A percentile compares a stretch with the other conserved stretches of the same genome.
Evolutionary conservation across 2,113 vertebrate genomes (phyloP).

Genomic region (Ursus arctos): DNA sequence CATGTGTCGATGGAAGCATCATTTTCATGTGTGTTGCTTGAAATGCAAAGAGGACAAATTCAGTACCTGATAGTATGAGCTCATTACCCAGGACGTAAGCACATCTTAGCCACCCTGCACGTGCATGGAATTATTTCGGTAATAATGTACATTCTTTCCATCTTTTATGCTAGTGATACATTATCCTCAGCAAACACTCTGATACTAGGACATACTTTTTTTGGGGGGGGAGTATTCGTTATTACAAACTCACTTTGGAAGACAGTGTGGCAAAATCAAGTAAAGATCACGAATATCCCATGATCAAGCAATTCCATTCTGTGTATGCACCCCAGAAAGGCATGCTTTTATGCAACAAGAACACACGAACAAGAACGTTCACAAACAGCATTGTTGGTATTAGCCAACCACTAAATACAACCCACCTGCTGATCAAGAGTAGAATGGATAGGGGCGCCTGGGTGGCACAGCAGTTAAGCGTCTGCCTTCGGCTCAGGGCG

Average conservation of each 20-base stretch:
- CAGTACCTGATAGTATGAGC: slow-evolving; percentile 23
- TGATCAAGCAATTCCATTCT: neutral
- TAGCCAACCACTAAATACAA: neutral
- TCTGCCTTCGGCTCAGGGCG: neutral
- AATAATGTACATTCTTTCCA: neutral
- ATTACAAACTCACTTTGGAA: neutral
- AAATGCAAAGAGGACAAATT: slow-evolving; percentile 71
- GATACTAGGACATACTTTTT: slow-evolving; percentile 56
- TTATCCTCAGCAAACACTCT: neutral
- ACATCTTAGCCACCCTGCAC: neutral
- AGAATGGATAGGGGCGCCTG: neutral
- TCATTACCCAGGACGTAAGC: neutral
- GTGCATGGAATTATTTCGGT: neutral
- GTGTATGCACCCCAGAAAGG: neutral
- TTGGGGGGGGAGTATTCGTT: neutral
- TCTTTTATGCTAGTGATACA: neutral
- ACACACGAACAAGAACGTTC: neutral
- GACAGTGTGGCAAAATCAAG: neutral
- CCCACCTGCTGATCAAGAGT: neutral
- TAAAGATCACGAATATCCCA: neutral
- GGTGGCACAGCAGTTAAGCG: neutral
- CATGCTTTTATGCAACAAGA: neutral
- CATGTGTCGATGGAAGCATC: slow-evolving; percentile 82
- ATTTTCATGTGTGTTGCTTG: slow-evolving; percentile 83
- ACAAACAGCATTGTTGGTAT: neutral